Evolutionary conservation across 2,888 invertebrate species (phyloP).

Genomic region (Gastrophysa polygoni): DNA sequence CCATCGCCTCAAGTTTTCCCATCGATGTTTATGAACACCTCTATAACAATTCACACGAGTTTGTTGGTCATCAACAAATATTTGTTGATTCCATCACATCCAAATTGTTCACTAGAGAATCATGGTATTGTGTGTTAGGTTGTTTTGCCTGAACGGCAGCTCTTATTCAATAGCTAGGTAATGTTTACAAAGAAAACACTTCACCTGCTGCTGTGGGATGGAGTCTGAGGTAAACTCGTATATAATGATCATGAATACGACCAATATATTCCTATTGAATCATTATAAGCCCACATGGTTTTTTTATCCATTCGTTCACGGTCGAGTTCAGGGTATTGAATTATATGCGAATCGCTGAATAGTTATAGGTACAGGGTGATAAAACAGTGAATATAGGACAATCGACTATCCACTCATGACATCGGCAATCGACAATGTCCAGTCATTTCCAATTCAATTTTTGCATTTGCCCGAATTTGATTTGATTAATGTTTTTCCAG

Average conservation of each 20-base stretch:
- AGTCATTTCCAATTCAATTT: too few relatives aligned
- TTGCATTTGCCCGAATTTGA: too few relatives aligned
- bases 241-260: neutral
- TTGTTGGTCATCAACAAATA: slow-evolving; percentile 21
- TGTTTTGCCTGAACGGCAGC: slow-evolving; percentile 17
- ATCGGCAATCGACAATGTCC: too few relatives aligned
- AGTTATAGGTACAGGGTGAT: too few relatives aligned
- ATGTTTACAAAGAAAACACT: slow-evolving; percentile 25
- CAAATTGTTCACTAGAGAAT: neutral
- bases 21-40: slow-evolving; percentile 23
- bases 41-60: slow-evolving; percentile 27
- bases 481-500: too few relatives aligned
- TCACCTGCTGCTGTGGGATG: slow-evolving; percentile 5
- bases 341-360: neutral
- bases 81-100: slow-evolving; percentile 13
- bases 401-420: too few relatives aligned
- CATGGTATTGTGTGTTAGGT: slow-evolving; percentile 3
- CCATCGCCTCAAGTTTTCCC: slow-evolving; percentile 22
- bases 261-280: slow-evolving; percentile 1
- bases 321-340: neutral
- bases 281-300: slow-evolving; percentile 2
- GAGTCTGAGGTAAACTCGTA: slow-evolving; percentile 6
- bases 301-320: neutral
- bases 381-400: too few relatives aligned
- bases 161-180: slow-evolving; percentile 5